Conservation (phyloP, 2,113 vertebrate species). For the Reinhardtius hippoglossoides region DNA sequence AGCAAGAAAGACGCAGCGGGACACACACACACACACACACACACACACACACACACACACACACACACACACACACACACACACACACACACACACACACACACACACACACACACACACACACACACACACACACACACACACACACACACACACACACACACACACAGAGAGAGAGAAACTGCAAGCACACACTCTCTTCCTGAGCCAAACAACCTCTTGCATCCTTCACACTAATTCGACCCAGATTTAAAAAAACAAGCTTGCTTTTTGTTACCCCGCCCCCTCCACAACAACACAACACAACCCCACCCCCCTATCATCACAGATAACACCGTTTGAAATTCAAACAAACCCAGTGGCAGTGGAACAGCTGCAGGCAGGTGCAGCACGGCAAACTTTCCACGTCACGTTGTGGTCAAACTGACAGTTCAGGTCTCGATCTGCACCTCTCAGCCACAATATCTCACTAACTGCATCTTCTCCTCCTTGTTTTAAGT, state of each 20-base stretch:
- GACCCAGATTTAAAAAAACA: constrained; percentile 25
- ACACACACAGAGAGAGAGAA: no score
- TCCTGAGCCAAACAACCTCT: neutral
- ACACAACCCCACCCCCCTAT: neutral
- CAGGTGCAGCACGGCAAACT: neutral
- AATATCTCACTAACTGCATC: neutral
- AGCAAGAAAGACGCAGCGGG: constrained; percentile 43
- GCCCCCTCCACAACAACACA: neutral
- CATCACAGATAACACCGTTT: constrained; percentile 4
- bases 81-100: constrained; percentile 3
- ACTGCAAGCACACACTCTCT: no score
- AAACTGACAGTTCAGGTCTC: neutral
- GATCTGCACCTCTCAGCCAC: neutral
- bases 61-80: neutral
- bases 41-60: neutral
- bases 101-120: neutral
- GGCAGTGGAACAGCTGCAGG: constrained; percentile 3
- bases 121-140: neutral
- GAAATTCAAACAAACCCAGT: neutral
- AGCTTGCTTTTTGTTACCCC: neutral
- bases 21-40: constrained; percentile 1
- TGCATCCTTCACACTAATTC: constrained; percentile 17
- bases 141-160: neutral
- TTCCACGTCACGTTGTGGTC: neutral
- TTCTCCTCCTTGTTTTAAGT: no score